These are phyloP conservation scores for Anneissia japonica DNA, from an alignment of 35 echinoderm and acorn worm genomes.

Conservation along the genomic window DNA sequence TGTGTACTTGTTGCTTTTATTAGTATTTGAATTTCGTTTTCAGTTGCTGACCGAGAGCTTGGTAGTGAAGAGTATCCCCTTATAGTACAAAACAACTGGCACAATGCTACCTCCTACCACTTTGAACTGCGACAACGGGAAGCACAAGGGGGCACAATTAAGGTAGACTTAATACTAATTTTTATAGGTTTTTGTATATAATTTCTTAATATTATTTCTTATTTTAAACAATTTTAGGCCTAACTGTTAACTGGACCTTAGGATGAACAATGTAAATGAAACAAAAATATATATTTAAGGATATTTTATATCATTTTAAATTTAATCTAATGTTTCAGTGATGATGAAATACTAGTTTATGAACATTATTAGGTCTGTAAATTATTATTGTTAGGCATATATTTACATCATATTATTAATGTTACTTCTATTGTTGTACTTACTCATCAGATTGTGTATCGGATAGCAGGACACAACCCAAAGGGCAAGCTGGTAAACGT, in stretches of 20 bases:
- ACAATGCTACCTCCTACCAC: conserved; percentile 28
- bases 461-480: conserved; percentile 44
- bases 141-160: conserved; percentile 84
- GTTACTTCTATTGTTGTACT: background rate
- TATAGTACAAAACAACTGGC: conserved; percentile 55
- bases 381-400: background rate
- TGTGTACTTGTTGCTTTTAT: too few species aligned
- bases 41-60: conserved; percentile 76
- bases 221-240: too few species aligned
- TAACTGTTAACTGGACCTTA: too few species aligned
- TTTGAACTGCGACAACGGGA: conserved; percentile 72
- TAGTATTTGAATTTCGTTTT: too few species aligned
- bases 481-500: conserved; percentile 62
- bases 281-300: background rate
- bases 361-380: background rate
- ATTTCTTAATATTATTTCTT: too few species aligned
- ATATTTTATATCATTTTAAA: background rate
- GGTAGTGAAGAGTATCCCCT: conserved; percentile 55
- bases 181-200: too few species aligned
- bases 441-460: conserved; percentile 45
- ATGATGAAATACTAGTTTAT: background rate
- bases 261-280: background rate
- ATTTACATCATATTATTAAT: background rate
- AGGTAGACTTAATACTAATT: too few species aligned
- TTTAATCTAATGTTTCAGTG: background rate